Conservation (phyloP, 2,888 invertebrate genomes). For the Phengaris arion region DNA sequence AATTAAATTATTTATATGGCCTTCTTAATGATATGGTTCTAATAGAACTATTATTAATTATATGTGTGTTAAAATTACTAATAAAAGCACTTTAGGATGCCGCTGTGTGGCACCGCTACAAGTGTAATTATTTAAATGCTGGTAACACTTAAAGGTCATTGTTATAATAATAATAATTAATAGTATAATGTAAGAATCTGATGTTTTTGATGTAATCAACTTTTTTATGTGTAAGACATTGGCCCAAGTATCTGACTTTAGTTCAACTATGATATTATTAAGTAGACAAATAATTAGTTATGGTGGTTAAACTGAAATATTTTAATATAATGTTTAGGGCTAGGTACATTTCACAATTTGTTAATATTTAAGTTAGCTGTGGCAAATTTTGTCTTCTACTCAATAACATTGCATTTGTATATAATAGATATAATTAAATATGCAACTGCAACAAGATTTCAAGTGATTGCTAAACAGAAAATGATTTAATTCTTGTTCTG, state of each 20-base stretch:
- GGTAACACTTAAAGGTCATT: slow-evolving; percentile 29
- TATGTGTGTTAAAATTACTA: slow-evolving; percentile 35
- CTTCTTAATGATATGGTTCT: slow-evolving; percentile 31
- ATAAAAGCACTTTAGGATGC: slow-evolving; percentile 20
- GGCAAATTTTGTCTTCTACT: not conserved
- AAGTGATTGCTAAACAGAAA: not conserved
- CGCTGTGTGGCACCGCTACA: not conserved
- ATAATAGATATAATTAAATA: not conserved
- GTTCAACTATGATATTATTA: slow-evolving; percentile 1
- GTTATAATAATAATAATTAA: slow-evolving; percentile 9
- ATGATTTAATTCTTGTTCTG: not conserved
- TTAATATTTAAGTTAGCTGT: not conserved
- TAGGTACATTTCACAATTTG: not conserved
- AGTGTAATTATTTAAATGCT: slow-evolving; percentile 32
- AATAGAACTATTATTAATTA: slow-evolving; percentile 33
- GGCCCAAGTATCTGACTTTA: slow-evolving; percentile 3
- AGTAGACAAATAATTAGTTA: slow-evolving; percentile 5
- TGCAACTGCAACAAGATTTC: too few species aligned
- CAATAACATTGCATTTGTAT: not conserved
- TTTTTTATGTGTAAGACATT: not conserved
- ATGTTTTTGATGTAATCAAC: not conserved
- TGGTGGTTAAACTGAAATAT: slow-evolving; percentile 4
- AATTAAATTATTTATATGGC: slow-evolving; percentile 40
- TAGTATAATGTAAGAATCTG: slow-evolving; percentile 2
- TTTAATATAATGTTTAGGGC: not conserved